Evolutionary conservation across 2,113 vertebrate genomes (phyloP), one percentile per base, ranked within the genome.

Genomic region (Phylloscopus whistleri): DNA sequence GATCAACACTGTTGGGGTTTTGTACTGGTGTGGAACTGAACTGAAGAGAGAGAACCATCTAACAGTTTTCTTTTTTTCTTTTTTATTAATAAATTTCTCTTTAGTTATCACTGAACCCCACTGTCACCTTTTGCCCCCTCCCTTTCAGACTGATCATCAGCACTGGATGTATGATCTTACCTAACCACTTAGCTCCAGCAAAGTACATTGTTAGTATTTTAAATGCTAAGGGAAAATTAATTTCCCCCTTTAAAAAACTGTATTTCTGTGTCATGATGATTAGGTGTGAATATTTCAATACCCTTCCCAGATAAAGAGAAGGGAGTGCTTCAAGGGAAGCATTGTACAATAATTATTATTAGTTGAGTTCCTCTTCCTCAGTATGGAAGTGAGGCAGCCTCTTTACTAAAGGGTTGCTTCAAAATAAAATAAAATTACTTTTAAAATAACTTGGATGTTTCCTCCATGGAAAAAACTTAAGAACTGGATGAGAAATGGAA

Each of bases 251-350:
- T 92, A 64, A 96, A 94, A 72, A 78, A 72, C 31, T 78, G 87
- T 46, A 84, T 89, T 94, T 90, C 90, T 84, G 52, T 81, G 60
- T 80, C 7, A 1, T 90, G 68, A 39, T 56, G 68, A 92, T 95
- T 88, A 92, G 85, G 56, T 90, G 83, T 93, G 90, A 96, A 86
- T 92, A 94, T 93, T 95, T 90, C 59, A 67, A 80, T 69, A 83
- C 39, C 44, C 81, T 70, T 92, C 52, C 64, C 52, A 86, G 75
- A 95, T 75, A 89, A 88, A 80, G 27, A 90, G n/a, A n/a, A n/a
- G 94, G 75, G 94, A 73, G 44, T 74, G 39, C 56, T 96, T 94
- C 0, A 5, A 77, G 75, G 75, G 41, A 92, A 52, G 27, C 23
- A 72, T 90, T 90, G 69, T 78, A 43, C 56, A 58, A 13, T 46